Evolutionary conservation across 1,140 invertebrate genomes (phyloP), one percentile per base, ranked within the genome.

Genomic region (Drosophila nigromelanica): DNA sequence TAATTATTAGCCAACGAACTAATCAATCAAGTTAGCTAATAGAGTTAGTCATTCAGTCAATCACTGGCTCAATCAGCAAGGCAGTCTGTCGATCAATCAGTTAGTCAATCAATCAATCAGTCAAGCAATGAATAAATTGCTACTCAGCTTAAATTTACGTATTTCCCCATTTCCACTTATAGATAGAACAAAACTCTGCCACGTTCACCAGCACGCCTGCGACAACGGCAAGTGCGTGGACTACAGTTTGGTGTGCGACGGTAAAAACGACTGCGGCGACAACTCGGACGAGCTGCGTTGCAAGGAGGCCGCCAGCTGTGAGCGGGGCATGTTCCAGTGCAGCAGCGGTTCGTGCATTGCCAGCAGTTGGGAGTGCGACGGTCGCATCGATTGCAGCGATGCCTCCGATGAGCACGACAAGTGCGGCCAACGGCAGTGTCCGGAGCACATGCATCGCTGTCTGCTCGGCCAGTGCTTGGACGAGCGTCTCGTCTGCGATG

Each of bases 191-290:
- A 48, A 80, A 92, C 37, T 91, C 92, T 89, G 96, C 30, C 91
- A 92, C 30, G 11, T 15, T 10, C 78, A 90, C 15, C 96, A 98
- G 92, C 98, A 96, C 85, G 95, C 96, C 64, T 99, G 99, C 92
- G 95, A 96, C 24, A 99, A 99, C 92, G 95, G 96, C 92, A 92
- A 81, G 94, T 96, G 95, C 69, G 93, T 96, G 48, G 93, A 93
- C 3, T 80, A 85, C 0, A 90, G 93, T 18, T 94, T 94, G 93
- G 78, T 92, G 21, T 96, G 96, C 85, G 95, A 96, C 75, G 93
- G 93, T 0, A 42, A 42, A 0, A 89, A 94, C 54, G 95, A 96
- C 76, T 96, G 96, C 79, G 78, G 78, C 0, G 95, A 96, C 87
- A 93, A 92, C 8, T 94, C 93, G 42, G 96, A 96, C 85, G 96